Evolutionary conservation across 2,888 invertebrate genomes (phyloP).

Genomic region (Cataglyphis cursor): DNA sequence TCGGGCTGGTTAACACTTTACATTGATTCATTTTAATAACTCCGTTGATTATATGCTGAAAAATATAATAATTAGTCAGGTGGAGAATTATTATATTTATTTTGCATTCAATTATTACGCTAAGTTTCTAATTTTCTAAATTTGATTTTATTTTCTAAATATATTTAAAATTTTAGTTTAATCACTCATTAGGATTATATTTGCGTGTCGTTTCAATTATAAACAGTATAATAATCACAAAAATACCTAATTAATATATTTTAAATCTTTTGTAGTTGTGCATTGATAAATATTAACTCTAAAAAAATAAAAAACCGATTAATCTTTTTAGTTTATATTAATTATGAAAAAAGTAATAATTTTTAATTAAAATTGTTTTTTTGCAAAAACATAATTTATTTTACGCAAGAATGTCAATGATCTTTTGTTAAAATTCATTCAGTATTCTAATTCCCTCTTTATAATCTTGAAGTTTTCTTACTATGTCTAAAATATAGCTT

Average conservation of each 20-base stretch:
- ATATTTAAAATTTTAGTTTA: not conserved
- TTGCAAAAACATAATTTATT: not conserved
- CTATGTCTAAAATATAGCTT: constrained; percentile 2
- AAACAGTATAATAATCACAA: not conserved
- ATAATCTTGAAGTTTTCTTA: constrained; percentile 18
- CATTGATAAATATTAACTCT: not conserved
- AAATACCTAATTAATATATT: not conserved
- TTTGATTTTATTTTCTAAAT: not conserved
- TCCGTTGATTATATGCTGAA: too few species aligned
- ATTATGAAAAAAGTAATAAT: not conserved
- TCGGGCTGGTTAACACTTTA: not conserved
- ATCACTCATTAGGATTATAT: not conserved
- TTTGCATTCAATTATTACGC: not conserved
- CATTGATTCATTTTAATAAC: not conserved
- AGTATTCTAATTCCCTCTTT: not conserved
- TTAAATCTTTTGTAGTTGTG: not conserved
- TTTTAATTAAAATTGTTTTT: not conserved
- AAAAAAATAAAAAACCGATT: not conserved
- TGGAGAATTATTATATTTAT: not conserved
- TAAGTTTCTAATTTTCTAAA: not conserved
- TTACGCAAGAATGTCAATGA: not conserved
- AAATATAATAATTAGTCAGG: not conserved
- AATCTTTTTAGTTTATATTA: not conserved
- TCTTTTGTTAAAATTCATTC: not conserved
- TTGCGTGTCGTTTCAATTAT: not conserved